Evolutionary conservation across 2,797 vertebrate species (phyloP).

Genomic region (Mormyrops boulengeri): DNA sequence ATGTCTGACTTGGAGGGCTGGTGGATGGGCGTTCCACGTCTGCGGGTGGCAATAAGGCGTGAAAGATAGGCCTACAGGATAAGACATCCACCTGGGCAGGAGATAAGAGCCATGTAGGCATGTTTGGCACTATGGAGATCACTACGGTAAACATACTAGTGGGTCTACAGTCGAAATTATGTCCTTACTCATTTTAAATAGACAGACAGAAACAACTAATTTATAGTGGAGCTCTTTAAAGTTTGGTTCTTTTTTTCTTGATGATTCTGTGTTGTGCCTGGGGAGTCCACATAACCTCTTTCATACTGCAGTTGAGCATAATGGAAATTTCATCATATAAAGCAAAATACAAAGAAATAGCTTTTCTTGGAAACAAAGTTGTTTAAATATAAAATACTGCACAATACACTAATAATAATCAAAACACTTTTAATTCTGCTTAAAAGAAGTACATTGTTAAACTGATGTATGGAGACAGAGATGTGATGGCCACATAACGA

Average conservation of each 20-base stretch:
- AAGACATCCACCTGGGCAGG: conserved; percentile 18
- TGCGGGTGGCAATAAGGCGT: conserved; percentile 12
- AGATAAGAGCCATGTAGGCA: conserved; percentile 33
- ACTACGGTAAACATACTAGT: conserved; percentile 24
- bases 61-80: conserved; percentile 29
- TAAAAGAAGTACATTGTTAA: background rate
- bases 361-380: background rate
- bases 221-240: background rate
- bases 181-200: background rate
- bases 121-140: conserved; percentile 19
- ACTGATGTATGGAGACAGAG: background rate
- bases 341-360: background rate
- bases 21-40: background rate
- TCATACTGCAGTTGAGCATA: background rate
- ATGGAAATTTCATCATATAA: background rate
- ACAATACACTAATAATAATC: background rate
- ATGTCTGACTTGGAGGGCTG: conserved; percentile 14
- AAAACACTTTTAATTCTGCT: background rate
- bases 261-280: background rate
- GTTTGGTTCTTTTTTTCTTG: background rate
- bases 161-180: background rate
- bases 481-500: background rate
- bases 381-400: background rate
- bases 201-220: background rate
- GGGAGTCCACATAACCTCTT: background rate